Percentiles rank a stretch among this genome's conserved stretches.
These are phyloP conservation scores for Gasteruption jaculator DNA, from an alignment of 2,888 invertebrate species.

Conservation along the genomic window DNA sequence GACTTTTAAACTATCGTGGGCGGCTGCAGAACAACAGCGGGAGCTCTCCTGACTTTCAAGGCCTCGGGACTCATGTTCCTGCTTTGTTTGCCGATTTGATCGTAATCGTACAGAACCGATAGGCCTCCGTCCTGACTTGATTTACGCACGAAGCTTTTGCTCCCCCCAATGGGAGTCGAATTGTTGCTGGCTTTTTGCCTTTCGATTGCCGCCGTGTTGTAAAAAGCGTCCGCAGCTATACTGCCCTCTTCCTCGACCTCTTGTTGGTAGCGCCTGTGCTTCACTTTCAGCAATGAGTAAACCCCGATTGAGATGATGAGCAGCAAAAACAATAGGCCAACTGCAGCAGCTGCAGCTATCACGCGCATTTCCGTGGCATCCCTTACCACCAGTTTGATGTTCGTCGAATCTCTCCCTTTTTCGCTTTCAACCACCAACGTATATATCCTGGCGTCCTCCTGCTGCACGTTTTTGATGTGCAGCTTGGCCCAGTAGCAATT, in stretches of 20 bases:
- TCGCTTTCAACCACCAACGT: constrained; percentile 84
- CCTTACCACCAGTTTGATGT: constrained; percentile 40
- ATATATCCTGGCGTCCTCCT: constrained; percentile 82
- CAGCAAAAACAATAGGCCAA: constrained; percentile 38
- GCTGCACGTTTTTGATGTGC: constrained; percentile 68
- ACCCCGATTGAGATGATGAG: constrained; percentile 37
- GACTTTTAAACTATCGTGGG: constrained; percentile 72
- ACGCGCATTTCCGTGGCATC: constrained; percentile 45
- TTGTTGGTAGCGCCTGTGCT: constrained; percentile 36
- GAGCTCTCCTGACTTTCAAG: constrained; percentile 86
- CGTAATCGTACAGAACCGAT: constrained; percentile 46
- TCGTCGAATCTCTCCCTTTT: constrained; percentile 66
- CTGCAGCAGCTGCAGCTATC: constrained; percentile 41
- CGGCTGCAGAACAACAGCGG: constrained; percentile 84
- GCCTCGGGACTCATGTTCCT: constrained; percentile 63
- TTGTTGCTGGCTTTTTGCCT: constrained; percentile 22
- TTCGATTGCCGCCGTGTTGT: constrained; percentile 24
- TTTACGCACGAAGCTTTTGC: constrained; percentile 26
- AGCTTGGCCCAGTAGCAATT: constrained; percentile 82
- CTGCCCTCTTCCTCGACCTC: constrained; percentile 43
- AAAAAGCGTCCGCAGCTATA: constrained; percentile 47
- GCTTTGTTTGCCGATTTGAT: constrained; percentile 42
- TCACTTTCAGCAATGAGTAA: constrained; percentile 36
- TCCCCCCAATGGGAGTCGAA: constrained; percentile 18
- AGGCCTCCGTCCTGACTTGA: constrained; percentile 36